phyloP scores from a whole-genome alignment of 2,113 vertebrate genomes.

The Theristicus caerulescens region DNA sequence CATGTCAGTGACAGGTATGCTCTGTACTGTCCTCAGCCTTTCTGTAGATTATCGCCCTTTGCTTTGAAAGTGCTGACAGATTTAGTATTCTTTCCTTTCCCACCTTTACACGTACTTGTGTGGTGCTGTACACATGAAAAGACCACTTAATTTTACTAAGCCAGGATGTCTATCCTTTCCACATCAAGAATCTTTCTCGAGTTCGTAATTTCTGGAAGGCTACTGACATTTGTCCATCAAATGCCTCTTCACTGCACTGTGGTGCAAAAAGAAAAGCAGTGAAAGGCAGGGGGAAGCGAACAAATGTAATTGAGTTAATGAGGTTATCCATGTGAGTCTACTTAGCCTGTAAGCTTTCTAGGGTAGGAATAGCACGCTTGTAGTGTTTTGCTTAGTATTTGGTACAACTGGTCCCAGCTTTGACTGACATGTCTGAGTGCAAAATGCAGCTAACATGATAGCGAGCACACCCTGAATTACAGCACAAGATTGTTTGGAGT shows the following conservation, averaged over 20 bases:
- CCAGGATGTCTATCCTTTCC: neutral
- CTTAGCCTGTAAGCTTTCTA: neutral
- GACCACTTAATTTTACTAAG: neutral
- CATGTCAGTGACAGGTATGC: neutral
- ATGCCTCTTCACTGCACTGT: neutral
- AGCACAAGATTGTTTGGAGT: neutral
- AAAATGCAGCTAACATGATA: neutral
- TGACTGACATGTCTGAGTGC: neutral
- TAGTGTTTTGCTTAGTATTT: neutral
- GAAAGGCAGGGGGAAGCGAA: neutral
- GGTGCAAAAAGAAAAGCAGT: neutral
- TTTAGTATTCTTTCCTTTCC: neutral
- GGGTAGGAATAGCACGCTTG: neutral
- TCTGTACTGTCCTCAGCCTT: neutral
- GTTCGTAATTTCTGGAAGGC: neutral
- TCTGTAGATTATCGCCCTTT: neutral
- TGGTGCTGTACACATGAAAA: neutral
- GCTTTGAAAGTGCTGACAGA: neutral
- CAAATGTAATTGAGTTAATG: slow-evolving; percentile 42
- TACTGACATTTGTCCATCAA: neutral
- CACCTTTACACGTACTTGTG: neutral
- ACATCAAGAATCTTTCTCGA: neutral
- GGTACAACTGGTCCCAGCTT: neutral
- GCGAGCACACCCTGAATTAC: neutral
- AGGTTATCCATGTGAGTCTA: slow-evolving; percentile 28